Percentiles rank a stretch among this genome's conserved stretches.
phyloP scores from a whole-genome alignment of 2,797 vertebrate genomes.

The Myoxocephalus aenaeus region DNA sequence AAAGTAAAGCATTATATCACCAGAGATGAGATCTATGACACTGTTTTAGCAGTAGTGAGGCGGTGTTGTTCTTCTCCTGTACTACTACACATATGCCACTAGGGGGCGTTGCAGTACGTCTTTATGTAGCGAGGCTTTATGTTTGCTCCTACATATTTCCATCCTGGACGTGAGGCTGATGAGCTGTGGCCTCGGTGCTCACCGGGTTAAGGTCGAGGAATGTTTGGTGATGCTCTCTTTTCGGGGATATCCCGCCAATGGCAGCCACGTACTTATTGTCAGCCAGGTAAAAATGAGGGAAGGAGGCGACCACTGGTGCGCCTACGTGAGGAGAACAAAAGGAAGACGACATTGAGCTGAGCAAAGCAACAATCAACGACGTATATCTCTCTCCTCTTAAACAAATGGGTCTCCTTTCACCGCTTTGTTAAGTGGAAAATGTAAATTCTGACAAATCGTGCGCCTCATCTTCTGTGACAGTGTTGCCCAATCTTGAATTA shows the following conservation, averaged over 20 bases:
- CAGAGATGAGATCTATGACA: background rate
- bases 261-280: constrained; percentile 77
- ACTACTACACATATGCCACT: constrained; percentile 22
- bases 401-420: background rate
- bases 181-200: constrained; percentile 4
- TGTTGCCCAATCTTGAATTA: background rate
- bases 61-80: background rate
- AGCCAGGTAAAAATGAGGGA: constrained; percentile 86
- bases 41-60: background rate
- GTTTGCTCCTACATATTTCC: background rate
- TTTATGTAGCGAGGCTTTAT: background rate
- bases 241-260: constrained; percentile 79
- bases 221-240: constrained; percentile 82
- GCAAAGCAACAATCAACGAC: background rate
- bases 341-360: background rate
- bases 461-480: background rate
- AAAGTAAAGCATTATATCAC: background rate
- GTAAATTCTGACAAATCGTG: background rate
- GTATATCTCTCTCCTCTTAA: background rate
- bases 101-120: constrained; percentile 40
- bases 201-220: constrained; percentile 88
- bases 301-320: constrained; percentile 85
- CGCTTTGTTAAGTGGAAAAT: background rate
- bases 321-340: constrained; percentile 59
- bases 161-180: background rate